phyloP scores from a whole-genome alignment of 2,888 invertebrate genomes.

The Phaonia tiefii region DNA sequence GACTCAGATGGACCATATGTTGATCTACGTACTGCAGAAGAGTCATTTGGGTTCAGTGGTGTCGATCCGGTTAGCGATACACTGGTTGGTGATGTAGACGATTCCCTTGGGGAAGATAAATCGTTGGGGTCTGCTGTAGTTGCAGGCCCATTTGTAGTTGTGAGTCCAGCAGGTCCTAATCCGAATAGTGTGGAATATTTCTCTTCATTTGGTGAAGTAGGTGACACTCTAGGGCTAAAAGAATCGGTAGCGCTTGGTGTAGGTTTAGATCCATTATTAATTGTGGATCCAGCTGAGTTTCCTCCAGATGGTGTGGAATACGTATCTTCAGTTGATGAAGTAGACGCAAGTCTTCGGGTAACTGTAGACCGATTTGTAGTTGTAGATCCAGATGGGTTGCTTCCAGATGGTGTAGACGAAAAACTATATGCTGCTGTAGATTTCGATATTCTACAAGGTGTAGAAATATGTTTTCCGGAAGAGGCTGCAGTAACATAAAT shows the following conservation, averaged over 20 bases:
- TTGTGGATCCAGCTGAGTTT: no score
- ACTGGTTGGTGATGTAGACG: neutral
- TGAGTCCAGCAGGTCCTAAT: no score
- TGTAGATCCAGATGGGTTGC: neutral
- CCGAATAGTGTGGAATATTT: no score
- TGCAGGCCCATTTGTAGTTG: constrained; percentile 63
- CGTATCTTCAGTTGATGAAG: neutral
- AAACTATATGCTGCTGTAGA: no score
- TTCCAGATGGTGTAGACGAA: neutral
- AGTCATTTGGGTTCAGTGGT: neutral
- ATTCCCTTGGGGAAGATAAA: neutral
- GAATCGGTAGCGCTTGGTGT: constrained; percentile 3
- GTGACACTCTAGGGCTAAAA: neutral
- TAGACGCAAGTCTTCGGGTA: neutral
- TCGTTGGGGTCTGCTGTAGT: constrained; percentile 23
- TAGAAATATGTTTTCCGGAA: no score
- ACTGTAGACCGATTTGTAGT: neutral
- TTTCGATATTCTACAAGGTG: no score
- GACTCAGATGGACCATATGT: neutral
- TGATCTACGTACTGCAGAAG: neutral
- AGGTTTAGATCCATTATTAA: no score
- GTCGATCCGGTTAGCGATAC: neutral
- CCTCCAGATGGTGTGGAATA: neutral
- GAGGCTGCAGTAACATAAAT: no score
- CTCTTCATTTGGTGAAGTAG: no score